Evolutionary conservation across 2,797 vertebrate genomes (phyloP).

Genomic region (Pseudotriccus pelzelni): DNA sequence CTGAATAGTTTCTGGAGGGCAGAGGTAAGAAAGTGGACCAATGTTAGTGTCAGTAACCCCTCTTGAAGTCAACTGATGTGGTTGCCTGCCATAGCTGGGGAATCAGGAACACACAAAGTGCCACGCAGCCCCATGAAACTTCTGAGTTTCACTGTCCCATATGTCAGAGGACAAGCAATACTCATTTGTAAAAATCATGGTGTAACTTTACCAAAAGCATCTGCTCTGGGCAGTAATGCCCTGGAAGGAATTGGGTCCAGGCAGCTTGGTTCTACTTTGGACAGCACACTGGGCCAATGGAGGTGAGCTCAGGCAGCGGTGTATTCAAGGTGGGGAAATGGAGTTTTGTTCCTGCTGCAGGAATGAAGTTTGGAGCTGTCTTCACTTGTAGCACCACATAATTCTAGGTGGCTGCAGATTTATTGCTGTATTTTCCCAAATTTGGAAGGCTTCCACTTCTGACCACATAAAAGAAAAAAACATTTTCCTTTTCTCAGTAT

Average conservation of each 20-base stretch:
- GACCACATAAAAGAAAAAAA: slow-evolving; percentile 54
- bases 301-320: background rate
- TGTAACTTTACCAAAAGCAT: background rate
- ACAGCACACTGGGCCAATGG: background rate
- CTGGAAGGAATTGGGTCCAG: background rate
- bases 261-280: fast-evolving
- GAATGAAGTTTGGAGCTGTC: slow-evolving; percentile 45
- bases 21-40: fast-evolving
- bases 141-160: background rate
- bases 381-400: slow-evolving; percentile 58
- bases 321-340: background rate
- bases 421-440: slow-evolving; percentile 37
- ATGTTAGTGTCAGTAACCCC: background rate
- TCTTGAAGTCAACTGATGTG: background rate
- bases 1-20: background rate
- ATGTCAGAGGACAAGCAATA: background rate
- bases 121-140: background rate
- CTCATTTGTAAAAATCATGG: background rate
- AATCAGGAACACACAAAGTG: fast-evolving
- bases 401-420: slow-evolving; percentile 55
- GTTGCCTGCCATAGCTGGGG: background rate
- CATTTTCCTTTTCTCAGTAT: slow-evolving; percentile 28
- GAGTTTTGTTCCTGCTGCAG: background rate
- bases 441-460: slow-evolving; percentile 48
- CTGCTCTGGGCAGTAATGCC: background rate